Evolutionary conservation across 2,888 invertebrate genomes (phyloP).

Genomic region (Drosophila macrospina): DNA sequence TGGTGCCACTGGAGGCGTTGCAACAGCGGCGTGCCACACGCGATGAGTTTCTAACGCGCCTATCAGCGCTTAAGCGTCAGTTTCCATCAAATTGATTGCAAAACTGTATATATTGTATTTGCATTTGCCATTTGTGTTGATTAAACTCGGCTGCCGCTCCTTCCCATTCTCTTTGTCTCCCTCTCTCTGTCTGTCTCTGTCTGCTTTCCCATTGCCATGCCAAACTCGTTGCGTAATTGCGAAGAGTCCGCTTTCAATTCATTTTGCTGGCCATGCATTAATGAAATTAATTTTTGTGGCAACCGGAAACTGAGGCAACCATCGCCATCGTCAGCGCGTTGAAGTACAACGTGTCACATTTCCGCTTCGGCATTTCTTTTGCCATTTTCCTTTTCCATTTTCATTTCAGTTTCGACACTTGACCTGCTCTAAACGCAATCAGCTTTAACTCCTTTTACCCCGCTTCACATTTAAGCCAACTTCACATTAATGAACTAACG

Average conservation of each 20-base stretch:
- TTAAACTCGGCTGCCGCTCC: conserved; percentile 51
- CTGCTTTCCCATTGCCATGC: background rate
- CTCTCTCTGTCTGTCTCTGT: background rate
- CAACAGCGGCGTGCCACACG: conserved; percentile 91
- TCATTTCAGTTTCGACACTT: conserved; percentile 56
- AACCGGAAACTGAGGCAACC: conserved; percentile 66
- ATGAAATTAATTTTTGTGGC: conserved; percentile 80
- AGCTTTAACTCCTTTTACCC: conserved; percentile 59
- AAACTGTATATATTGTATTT: conserved; percentile 31
- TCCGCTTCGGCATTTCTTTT: conserved; percentile 54
- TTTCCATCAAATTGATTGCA: conserved; percentile 84
- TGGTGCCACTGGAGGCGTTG: conserved; percentile 90
- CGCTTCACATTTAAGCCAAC: conserved; percentile 29
- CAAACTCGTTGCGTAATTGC: conserved; percentile 45
- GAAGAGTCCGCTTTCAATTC: conserved; percentile 45
- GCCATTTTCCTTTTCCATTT: conserved; percentile 28
- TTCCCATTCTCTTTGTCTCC: background rate
- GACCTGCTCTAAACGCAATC: conserved; percentile 56
- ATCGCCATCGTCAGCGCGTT: conserved; percentile 33
- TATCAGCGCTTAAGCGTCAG: conserved; percentile 92
- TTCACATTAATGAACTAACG: background rate
- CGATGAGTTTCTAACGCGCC: conserved; percentile 91
- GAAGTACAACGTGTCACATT: conserved; percentile 73
- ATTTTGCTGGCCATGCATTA: conserved; percentile 67
- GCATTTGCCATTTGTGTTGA: conserved; percentile 58